phyloP scores from a whole-genome alignment of 2,797 vertebrate species.

The Chaunax sp. region DNA sequence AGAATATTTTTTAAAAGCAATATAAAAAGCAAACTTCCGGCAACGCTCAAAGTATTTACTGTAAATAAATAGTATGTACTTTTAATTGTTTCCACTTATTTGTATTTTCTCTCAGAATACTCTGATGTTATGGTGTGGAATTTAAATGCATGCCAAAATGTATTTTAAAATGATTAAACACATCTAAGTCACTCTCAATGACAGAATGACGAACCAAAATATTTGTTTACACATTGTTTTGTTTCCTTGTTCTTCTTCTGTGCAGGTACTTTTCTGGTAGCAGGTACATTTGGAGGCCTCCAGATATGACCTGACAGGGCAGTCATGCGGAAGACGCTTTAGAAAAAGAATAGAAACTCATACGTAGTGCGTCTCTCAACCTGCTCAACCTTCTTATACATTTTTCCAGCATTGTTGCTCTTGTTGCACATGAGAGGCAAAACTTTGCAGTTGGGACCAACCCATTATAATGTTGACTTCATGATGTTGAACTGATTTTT shows the following conservation, averaged over 20 bases:
- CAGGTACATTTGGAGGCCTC: neutral
- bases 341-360: conserved; percentile 12
- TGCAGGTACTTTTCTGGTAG: neutral
- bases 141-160: neutral
- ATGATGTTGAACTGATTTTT: neutral
- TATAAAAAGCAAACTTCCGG: too few species aligned
- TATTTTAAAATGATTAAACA: neutral
- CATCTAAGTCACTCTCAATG: neutral
- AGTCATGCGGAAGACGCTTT: conserved; percentile 1
- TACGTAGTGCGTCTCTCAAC: neutral
- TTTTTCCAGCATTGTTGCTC: conserved; percentile 38
- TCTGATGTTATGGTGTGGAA: neutral
- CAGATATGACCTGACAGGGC: conserved; percentile 11
- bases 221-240: too few species aligned
- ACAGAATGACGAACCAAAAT: too few species aligned
- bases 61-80: too few species aligned
- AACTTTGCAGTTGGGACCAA: neutral
- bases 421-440: conserved; percentile 22
- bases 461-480: neutral
- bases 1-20: too few species aligned
- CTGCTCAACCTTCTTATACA: conserved; percentile 30
- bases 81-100: too few species aligned
- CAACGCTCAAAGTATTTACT: too few species aligned
- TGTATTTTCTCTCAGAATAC: neutral
- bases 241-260: neutral